A percentile compares a stretch with the other conserved stretches of the same genome.
phyloP scores from a whole-genome alignment of 1,140 invertebrate genomes.

The Whitmania pigra region DNA sequence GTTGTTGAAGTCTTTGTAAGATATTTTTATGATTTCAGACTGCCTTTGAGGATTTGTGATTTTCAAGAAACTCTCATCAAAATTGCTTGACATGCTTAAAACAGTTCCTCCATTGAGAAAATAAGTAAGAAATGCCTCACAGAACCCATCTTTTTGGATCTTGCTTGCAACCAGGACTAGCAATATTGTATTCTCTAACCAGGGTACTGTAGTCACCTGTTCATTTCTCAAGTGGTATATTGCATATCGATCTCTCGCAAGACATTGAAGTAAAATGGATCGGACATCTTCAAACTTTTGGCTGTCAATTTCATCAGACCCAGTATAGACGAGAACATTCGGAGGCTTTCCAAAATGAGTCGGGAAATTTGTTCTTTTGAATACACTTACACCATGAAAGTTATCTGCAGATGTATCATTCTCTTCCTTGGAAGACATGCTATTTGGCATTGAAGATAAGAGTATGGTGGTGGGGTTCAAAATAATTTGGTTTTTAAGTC shows the following conservation, averaged over 20 bases:
- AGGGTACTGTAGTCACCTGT: conserved; percentile 51
- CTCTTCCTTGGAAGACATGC: too few relatives aligned
- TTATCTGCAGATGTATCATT: too few relatives aligned
- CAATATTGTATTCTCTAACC: conserved; percentile 58
- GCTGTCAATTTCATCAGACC: conserved; percentile 49
- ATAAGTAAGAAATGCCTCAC: conserved; percentile 56
- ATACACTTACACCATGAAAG: neutral
- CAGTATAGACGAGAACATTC: conserved; percentile 66
- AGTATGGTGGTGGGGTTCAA: too few relatives aligned
- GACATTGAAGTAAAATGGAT: conserved; percentile 51
- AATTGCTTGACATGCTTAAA: conserved; percentile 58
- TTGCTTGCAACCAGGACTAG: conserved; percentile 58
- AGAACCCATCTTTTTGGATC: conserved; percentile 52
- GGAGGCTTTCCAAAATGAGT: conserved; percentile 50
- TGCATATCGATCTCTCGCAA: conserved; percentile 62
- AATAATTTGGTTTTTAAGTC: too few relatives aligned
- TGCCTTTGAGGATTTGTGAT: conserved; percentile 65
- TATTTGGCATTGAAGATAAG: too few relatives aligned
- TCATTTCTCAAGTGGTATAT: conserved; percentile 57
- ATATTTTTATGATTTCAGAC: conserved; percentile 65
- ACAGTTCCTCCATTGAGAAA: conserved; percentile 59
- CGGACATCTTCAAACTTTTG: conserved; percentile 58
- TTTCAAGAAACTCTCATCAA: conserved; percentile 62
- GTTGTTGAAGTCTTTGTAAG: conserved; percentile 65
- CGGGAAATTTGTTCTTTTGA: neutral